Percentiles rank a stretch among this genome's conserved stretches.
These are phyloP conservation scores for Forbesichthys agassizii DNA, from an alignment of 2,113 vertebrate genomes.

Conservation along the genomic window DNA sequence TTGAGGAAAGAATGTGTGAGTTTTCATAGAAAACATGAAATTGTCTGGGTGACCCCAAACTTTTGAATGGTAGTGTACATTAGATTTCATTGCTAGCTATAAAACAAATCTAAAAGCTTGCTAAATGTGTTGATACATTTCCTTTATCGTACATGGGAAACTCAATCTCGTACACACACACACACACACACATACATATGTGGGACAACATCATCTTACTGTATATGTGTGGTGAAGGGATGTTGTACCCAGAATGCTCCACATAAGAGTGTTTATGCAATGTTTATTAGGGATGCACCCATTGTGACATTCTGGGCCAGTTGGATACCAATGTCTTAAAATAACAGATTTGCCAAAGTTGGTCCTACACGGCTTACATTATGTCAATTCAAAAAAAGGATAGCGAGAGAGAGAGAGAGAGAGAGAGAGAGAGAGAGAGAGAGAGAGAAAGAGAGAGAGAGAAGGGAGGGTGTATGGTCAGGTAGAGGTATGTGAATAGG, in stretches of 20 bases:
- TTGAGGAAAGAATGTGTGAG: too few species aligned
- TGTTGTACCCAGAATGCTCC: slow-evolving; percentile 66
- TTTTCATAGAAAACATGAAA: too few species aligned
- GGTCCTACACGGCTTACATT: slow-evolving; percentile 9
- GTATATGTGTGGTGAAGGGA: slow-evolving; percentile 37
- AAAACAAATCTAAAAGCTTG: too few species aligned
- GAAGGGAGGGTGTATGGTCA: neutral
- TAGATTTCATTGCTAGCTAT: too few species aligned
- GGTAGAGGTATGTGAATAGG: too few species aligned
- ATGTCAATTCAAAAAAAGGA: too few species aligned
- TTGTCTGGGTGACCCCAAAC: too few species aligned
- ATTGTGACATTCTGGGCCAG: too few species aligned
- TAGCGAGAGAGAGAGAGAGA: neutral
- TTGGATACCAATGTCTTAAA: too few species aligned
- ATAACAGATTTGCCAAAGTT: slow-evolving; percentile 29
- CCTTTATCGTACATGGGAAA: too few species aligned
- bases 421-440: slow-evolving; percentile 12
- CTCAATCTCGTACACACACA: neutral
- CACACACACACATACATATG: neutral
- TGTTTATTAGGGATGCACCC: slow-evolving; percentile 72
- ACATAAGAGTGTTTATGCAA: slow-evolving; percentile 66
- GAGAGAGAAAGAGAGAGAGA: slow-evolving; percentile 6
- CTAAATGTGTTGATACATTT: too few species aligned
- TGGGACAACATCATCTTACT: slow-evolving; percentile 3
- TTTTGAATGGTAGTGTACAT: too few species aligned